Evolutionary conservation across 2,113 vertebrate species (phyloP).

Genomic region (Otolemur garnettii): DNA sequence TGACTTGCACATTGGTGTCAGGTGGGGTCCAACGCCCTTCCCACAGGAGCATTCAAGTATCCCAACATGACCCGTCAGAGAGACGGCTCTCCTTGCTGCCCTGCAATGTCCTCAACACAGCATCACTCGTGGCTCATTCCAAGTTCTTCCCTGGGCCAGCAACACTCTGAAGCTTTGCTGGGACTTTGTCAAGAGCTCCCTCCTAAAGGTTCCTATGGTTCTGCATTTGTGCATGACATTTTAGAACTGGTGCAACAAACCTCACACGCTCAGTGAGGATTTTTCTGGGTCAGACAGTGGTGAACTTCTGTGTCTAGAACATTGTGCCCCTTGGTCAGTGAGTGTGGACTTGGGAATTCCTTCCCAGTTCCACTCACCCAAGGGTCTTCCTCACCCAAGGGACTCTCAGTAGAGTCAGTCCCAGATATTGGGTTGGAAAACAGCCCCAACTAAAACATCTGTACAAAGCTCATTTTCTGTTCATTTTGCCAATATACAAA

Average conservation of each 20-base stretch:
- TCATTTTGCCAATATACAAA: not conserved
- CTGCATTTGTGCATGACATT: too few species aligned
- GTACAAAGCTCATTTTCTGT: not conserved
- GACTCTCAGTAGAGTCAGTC: not conserved
- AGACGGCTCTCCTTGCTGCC: not conserved
- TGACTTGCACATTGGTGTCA: too few species aligned
- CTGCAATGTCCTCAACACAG: fast-evolving
- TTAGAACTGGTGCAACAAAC: too few species aligned
- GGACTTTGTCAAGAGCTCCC: not conserved
- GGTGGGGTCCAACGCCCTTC: not conserved
- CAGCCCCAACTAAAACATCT: not conserved
- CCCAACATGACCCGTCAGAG: not conserved
- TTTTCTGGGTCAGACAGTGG: not conserved
- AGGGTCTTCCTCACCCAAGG: not conserved
- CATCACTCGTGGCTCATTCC: not conserved
- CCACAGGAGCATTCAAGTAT: too few species aligned
- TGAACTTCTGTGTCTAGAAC: not conserved
- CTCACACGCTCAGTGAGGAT: too few species aligned
- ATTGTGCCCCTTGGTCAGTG: too few species aligned
- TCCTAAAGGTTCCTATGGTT: not conserved
- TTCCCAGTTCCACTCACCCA: not conserved
- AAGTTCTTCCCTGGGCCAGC: too few species aligned
- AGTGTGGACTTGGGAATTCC: not conserved
- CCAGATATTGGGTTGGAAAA: not conserved
- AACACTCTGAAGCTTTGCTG: too few species aligned